Evolutionary conservation across 1,140 invertebrate genomes (phyloP), one percentile per base, ranked within the genome.

Genomic region (Cecropterus lyciades): DNA sequence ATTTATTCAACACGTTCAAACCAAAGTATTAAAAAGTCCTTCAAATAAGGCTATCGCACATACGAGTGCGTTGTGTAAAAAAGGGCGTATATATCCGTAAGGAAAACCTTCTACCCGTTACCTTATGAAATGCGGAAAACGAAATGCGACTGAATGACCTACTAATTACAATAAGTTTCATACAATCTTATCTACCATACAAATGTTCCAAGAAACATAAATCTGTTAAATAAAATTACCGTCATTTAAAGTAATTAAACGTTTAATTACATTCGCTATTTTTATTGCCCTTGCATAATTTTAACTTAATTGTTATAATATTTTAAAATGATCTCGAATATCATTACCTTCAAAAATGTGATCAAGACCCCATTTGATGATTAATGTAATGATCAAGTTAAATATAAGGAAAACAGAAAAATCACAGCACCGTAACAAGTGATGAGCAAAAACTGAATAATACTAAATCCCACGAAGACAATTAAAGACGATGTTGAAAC

Each of bases 71-170:
- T 14, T 43, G 40, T 14, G 14, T 8, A 40, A 15, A 53, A 20
- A 37, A 33, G 24, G 51, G 30, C 33, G 33, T 10, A 37, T 11
- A 68, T 68, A 75, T 79, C 74, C 75, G 69, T 42, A 55, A 78
- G 73, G 75, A 79, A 80, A 83, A 81, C 79, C 80, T 83, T 81
- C 76, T 49, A 62, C 20, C 52, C 55, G 52, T 67, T 65, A 42
- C 67, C 56, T 65, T 66, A 51, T 63, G 55, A 52, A 48, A 65
- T 65, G 45, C 51, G 55, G 51, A 53, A 53, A 53, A 53, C 51
- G 51, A 53, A 53, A 53, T 37, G 51, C 30, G 33, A 53, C 51
- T 49, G 20, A 27, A 24, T 51, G 20, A 20, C 49, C 27, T 33
- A 52, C 20, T 24, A 48, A 27, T n/a, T 51, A 24, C 48, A 6